Percentiles rank a stretch among this genome's conserved stretches.
These are phyloP conservation scores for Alca torda DNA, from an alignment of 2,797 vertebrate genomes.

Conservation along the genomic window DNA sequence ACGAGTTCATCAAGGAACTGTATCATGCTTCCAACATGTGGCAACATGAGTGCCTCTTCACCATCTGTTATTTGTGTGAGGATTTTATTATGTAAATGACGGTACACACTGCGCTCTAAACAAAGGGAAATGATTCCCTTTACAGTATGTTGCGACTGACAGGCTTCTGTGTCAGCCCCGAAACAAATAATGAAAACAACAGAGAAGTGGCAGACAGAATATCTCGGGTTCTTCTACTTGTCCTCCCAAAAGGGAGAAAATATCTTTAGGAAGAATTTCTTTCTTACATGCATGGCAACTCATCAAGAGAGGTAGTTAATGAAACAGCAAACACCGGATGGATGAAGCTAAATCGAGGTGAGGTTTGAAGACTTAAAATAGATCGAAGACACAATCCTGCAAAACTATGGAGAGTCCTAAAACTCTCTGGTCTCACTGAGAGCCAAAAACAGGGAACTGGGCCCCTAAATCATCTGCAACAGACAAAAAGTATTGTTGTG, in stretches of 20 bases:
- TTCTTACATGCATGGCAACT: constrained; percentile 14
- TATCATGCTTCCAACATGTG: constrained; percentile 79
- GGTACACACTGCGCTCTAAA: constrained; percentile 74
- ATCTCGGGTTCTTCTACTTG: constrained; percentile 55
- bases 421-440: not conserved
- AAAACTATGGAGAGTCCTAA: not conserved
- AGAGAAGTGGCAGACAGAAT: constrained; percentile 62
- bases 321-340: not conserved
- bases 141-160: constrained; percentile 65
- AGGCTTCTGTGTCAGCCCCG: constrained; percentile 69
- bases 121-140: constrained; percentile 75
- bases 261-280: constrained; percentile 20
- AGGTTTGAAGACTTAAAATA: not conserved
- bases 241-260: constrained; percentile 3
- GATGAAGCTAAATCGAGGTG: not conserved
- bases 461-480: constrained; percentile 47
- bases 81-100: constrained; percentile 83
- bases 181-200: constrained; percentile 46
- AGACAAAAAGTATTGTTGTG: constrained; percentile 32
- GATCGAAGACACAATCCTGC: not conserved
- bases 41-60: constrained; percentile 75
- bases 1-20: constrained; percentile 67
- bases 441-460: not conserved
- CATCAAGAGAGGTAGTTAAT: not conserved
- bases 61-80: constrained; percentile 82